Conservation (phyloP, 2,888 invertebrate species). For the Timandra comae region DNA sequence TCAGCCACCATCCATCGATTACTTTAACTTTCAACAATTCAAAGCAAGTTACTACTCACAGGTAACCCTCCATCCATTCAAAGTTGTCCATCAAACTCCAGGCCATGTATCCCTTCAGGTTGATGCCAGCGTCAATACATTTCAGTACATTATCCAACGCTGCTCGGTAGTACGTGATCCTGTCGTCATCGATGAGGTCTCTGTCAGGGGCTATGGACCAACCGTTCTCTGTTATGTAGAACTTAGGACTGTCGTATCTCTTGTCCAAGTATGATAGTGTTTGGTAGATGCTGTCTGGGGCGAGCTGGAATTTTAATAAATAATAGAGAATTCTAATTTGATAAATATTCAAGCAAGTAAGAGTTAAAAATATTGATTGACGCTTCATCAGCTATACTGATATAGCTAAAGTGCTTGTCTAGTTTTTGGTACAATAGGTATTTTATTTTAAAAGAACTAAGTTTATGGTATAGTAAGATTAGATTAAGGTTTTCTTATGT, state of each 20-base stretch:
- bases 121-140: slow-evolving; percentile 58
- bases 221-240: slow-evolving; percentile 80
- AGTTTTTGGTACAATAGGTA: too few relatives aligned
- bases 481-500: too few relatives aligned
- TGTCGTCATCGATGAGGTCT: slow-evolving; percentile 56
- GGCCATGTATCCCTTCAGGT: slow-evolving; percentile 72
- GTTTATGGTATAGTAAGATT: too few relatives aligned
- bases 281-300: slow-evolving; percentile 77
- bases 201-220: slow-evolving; percentile 47
- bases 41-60: slow-evolving; percentile 42
- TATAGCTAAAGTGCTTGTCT: too few relatives aligned
- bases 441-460: too few relatives aligned
- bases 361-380: too few relatives aligned
- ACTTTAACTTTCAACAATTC: neutral
- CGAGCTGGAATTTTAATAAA: slow-evolving; percentile 56
- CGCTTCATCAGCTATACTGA: too few relatives aligned
- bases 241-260: slow-evolving; percentile 66
- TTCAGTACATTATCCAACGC: slow-evolving; percentile 60
- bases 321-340: neutral
- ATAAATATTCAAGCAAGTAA: neutral
- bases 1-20: too few relatives aligned
- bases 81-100: slow-evolving; percentile 82
- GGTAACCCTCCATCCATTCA: slow-evolving; percentile 78
- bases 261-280: slow-evolving; percentile 64
- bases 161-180: slow-evolving; percentile 56